Base-by-base conservation (phyloP, 2,888 invertebrate species). In the Copidosoma aretas region DNA sequence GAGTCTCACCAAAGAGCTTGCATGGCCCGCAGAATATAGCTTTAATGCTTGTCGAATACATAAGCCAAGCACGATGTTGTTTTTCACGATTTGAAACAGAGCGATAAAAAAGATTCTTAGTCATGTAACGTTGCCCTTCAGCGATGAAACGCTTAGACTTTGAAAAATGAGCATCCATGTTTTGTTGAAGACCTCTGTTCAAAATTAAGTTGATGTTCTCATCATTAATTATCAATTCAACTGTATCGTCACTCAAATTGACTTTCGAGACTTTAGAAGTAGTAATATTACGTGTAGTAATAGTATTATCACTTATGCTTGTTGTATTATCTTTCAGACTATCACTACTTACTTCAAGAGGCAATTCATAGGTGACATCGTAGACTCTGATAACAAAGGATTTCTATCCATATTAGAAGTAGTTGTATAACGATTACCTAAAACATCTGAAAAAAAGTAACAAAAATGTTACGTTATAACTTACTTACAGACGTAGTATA, bases 11-110 rank as follows among this genome's bases (percentile, higher is more conserved):
- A 62, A 73, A 74, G 17, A 67, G 56, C 39, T 68, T 62, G 41
- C 73, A 73, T 22, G 71, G 61, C 17, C 54, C 64, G 22, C 71
- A 73, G 61, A 64, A 72, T 25, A 73, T 53, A 51, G 51, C 53
- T 10, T 68, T 70, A 17, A 43, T 62, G 58, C 46, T 67, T 64
- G 67, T 32, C 10, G 71, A 74, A 63, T 73, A 73, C 52, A 71
- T 72, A 43, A 73, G 21, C 72, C 74, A 73, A 0, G 60, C 25
- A 19, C 71, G 67, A 21, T 43, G 60, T 60, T 52, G 57, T 17
- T 43, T 63, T 54, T 73, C 64, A 63, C 72, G 65, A 76, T 76
- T 72, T 46, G 62, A 5, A 15, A 70, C 39, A 14, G 39, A 66
- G 54, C 68, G 58, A 53, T 67, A 51, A 25, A 71, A 73, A 22